Evolutionary conservation across 2,888 invertebrate genomes (phyloP).

Genomic region (Periphyllus acericola): DNA sequence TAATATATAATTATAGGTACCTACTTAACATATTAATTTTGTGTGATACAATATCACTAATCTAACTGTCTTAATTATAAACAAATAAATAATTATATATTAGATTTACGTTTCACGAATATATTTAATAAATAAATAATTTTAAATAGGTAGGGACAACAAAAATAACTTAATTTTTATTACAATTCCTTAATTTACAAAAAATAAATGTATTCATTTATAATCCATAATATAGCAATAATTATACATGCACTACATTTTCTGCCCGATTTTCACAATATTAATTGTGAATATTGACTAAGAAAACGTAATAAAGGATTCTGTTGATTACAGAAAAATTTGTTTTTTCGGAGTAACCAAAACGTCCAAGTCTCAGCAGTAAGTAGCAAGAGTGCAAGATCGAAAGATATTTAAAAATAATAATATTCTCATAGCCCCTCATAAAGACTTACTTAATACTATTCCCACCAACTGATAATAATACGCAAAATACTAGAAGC

Average conservation of each 20-base stretch:
- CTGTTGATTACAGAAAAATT: background rate
- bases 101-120: too few species aligned
- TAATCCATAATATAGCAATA: background rate
- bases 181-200: too few species aligned
- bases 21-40: too few species aligned
- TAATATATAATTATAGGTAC: too few species aligned
- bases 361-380: background rate
- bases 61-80: too few species aligned
- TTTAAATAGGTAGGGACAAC: background rate
- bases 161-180: too few species aligned
- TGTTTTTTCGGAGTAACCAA: background rate
- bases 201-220: background rate
- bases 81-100: too few species aligned
- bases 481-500: background rate
- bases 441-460: background rate
- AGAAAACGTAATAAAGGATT: background rate
- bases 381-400: background rate
- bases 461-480: background rate
- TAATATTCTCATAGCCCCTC: background rate
- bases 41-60: too few species aligned
- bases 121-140: background rate
- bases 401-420: background rate
- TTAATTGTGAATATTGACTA: conserved; percentile 21
- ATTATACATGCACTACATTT: conserved; percentile 4
- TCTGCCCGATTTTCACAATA: background rate